Conservation (phyloP, 2,888 invertebrate genomes). For the Leucophenga montana region DNA sequence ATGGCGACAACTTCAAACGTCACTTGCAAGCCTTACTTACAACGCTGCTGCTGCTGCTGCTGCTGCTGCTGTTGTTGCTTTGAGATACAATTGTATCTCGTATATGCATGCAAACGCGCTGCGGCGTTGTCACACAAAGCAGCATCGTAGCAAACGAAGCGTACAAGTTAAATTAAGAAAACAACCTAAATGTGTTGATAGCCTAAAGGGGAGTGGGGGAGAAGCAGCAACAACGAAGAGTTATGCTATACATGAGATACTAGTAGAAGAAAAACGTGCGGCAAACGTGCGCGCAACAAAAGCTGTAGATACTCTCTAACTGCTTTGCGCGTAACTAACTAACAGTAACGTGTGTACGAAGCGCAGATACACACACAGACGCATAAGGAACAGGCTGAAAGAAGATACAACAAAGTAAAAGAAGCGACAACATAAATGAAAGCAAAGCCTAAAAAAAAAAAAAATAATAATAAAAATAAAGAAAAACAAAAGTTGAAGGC, state of each 20-base stretch:
- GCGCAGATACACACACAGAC: not conserved
- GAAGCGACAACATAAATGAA: conserved; percentile 10
- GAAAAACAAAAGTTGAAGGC: not conserved
- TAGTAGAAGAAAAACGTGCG: conserved; percentile 42
- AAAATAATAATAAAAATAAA: not conserved
- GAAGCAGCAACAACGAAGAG: conserved; percentile 5
- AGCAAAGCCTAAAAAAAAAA: conserved; percentile 16
- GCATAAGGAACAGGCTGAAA: not conserved
- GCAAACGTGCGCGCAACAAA: conserved; percentile 47
- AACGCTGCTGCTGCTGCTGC: no score
- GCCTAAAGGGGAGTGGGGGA: not conserved
- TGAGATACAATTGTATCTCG: conserved; percentile 23
- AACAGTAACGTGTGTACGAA: conserved; percentile 67
- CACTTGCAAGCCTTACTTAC: conserved; percentile 23
- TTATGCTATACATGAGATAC: not conserved
- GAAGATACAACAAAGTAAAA: not conserved
- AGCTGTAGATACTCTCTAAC: conserved; percentile 23
- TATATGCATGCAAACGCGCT: conserved; percentile 3
- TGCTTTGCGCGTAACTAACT: conserved; percentile 59
- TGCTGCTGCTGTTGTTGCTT: not conserved
- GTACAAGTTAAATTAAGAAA: conserved; percentile 26
- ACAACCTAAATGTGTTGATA: not conserved
- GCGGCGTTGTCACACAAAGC: not conserved
- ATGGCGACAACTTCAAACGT: conserved; percentile 26
- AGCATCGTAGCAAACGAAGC: conserved; percentile 8